Conservation (phyloP, 2,113 vertebrate species). For the Spilogale gracilis region DNA sequence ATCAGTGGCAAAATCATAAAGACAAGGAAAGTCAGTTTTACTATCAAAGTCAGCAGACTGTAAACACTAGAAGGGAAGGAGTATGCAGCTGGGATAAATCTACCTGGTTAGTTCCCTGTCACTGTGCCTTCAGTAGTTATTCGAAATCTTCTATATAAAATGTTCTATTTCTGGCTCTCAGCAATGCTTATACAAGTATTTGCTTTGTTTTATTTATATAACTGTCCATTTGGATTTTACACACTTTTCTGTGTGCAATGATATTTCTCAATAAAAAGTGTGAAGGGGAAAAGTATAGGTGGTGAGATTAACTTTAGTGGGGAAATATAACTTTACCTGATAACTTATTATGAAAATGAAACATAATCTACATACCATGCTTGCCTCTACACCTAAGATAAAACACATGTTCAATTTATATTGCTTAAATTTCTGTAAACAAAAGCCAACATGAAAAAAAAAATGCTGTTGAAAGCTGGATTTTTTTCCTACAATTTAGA, state of each 20-base stretch:
- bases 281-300: background rate
- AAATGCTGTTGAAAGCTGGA: background rate
- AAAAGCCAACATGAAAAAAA: background rate
- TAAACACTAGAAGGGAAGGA: background rate
- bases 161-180: background rate
- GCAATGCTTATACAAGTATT: background rate
- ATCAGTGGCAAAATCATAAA: background rate
- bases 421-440: background rate
- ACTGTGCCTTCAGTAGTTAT: background rate
- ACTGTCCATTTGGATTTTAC: background rate
- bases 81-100: background rate
- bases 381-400: background rate
- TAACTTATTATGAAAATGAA: background rate
- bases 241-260: background rate
- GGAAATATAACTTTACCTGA: background rate
- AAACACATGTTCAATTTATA: background rate
- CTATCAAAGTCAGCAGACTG: background rate
- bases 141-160: slow-evolving; percentile 5
- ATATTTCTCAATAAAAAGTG: slow-evolving; percentile 24
- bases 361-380: background rate
- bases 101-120: background rate
- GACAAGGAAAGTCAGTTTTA: background rate
- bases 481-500: slow-evolving; percentile 20
- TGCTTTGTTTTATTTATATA: slow-evolving; percentile 26
- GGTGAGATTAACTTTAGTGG: background rate